Conservation (phyloP, 2,797 vertebrate species). For the Ctenopoma multispine region DNA sequence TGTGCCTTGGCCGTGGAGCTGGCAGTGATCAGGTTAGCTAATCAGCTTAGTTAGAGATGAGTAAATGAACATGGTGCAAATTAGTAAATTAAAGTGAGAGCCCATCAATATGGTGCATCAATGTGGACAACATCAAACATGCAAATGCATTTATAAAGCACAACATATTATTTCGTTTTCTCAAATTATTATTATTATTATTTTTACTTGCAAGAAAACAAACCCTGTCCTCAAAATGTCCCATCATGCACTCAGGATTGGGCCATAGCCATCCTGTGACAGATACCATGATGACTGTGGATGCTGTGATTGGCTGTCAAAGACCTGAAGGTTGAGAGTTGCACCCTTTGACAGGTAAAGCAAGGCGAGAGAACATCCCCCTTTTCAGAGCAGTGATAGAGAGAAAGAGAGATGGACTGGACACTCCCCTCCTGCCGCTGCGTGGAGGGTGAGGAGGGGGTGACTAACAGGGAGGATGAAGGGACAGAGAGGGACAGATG, state of each 20-base stretch:
- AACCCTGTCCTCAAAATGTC: not conserved
- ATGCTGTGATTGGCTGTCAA: conserved; percentile 45
- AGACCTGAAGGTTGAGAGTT: conserved; percentile 82
- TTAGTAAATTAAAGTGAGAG: not conserved
- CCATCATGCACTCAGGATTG: conserved; percentile 1
- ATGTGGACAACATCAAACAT: conserved; percentile 1
- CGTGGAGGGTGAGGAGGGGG: conserved; percentile 84
- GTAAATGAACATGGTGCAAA: too few relatives aligned
- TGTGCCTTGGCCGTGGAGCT: not conserved
- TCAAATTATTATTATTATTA: not conserved
- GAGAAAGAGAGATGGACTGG: conserved; percentile 68
- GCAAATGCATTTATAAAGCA: not conserved
- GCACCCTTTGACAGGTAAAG: conserved; percentile 88
- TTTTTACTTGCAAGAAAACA: conserved; percentile 7
- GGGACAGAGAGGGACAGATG: conserved; percentile 85
- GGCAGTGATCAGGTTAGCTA: not conserved
- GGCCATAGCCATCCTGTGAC: not conserved
- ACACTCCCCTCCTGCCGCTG: conserved; percentile 84
- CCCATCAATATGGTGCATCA: not conserved
- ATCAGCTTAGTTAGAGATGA: too few relatives aligned
- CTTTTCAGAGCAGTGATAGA: conserved; percentile 80
- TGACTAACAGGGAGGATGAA: conserved; percentile 68
- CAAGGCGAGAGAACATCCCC: conserved; percentile 86
- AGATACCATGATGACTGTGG: conserved; percentile 37
- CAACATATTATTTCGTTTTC: not conserved